Base-by-base conservation (phyloP, 2,113 vertebrate genomes). In the Chaetodon auriga region DNA sequence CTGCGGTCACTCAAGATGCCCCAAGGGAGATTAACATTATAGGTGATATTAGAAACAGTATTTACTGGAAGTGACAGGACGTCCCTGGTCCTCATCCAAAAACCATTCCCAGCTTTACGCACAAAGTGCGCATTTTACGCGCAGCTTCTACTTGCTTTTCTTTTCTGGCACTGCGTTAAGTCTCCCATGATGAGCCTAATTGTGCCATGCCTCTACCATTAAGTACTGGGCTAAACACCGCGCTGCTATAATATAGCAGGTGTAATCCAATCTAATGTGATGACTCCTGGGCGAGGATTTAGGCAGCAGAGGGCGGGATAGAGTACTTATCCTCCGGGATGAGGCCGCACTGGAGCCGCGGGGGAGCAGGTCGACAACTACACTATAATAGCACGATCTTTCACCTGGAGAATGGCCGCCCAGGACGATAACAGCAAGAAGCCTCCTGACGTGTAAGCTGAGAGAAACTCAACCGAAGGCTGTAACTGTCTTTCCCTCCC, bases 221-320 rank as follows among this genome's bases (percentile, higher is more conserved):
- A 89, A 89, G 89, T 84, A 35, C 16, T 45, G 74, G 69, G 80
- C 81, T 92, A 88, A 93, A 86, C 83, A 87, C 61, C 38, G 86
- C 85, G 75, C 85, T 62, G 91, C 90, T 84, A 89, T 93, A 89
- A 92, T 85, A 80, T 85, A 93, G 85, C 93, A 94, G 92, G 88
- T 95, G 95, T 95, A 96, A 95, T 95, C 95, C 95, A 94, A 95
- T 94, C 93, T 95, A 94, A 94, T 93, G 92, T 90, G 93, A 91
- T 91, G 92, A 90, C 87, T 88, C 75, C 51, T 81, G 84, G 82
- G 91, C 63, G 90, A 84, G 92, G 93, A 89, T 94, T 94, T 93
- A 92, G 89, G 92, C 92, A 88, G 80, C 87, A 82, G 94, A 90
- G 94, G 94, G 94, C 92, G 95, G 94, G 94, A 93, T 90, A 18